Conservation (phyloP, 2,797 vertebrate genomes). For the Morus bassanus region DNA sequence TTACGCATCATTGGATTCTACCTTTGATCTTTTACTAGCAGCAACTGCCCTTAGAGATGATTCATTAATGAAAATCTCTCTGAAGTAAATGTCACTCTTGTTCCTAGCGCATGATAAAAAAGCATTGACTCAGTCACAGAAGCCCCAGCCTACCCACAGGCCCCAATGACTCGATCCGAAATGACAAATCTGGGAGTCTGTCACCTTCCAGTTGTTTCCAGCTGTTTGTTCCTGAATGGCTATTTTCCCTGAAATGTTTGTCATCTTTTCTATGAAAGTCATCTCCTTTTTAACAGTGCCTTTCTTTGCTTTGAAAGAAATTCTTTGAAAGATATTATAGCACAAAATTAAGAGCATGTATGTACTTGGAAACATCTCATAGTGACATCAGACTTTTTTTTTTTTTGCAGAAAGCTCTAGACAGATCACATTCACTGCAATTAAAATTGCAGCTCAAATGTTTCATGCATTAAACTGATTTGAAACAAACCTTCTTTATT, state of each 20-base stretch:
- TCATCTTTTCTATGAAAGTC: background rate
- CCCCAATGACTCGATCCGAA: background rate
- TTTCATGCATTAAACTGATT: background rate
- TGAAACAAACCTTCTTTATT: background rate
- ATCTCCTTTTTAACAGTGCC: background rate
- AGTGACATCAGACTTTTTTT: background rate
- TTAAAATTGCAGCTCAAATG: background rate
- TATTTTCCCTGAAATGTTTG: slow-evolving; percentile 17
- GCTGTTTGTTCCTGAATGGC: background rate
- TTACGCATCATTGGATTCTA: background rate
- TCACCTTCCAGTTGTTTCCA: background rate
- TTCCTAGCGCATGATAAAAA: background rate
- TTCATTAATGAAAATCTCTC: background rate
- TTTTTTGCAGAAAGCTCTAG: background rate
- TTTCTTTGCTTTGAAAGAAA: background rate
- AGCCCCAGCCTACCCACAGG: background rate
- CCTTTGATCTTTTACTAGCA: background rate
- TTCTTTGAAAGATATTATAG: background rate
- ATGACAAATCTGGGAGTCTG: background rate
- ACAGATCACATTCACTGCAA: background rate
- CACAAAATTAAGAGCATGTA: background rate
- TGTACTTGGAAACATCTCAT: background rate
- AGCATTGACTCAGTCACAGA: background rate
- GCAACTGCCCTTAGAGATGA: background rate
- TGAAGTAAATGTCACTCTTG: background rate